Evolutionary conservation across 30 jellyfish, hydroid and myxozoan genomes (phyloP).

Genomic region (Hydractinia echinata): DNA sequence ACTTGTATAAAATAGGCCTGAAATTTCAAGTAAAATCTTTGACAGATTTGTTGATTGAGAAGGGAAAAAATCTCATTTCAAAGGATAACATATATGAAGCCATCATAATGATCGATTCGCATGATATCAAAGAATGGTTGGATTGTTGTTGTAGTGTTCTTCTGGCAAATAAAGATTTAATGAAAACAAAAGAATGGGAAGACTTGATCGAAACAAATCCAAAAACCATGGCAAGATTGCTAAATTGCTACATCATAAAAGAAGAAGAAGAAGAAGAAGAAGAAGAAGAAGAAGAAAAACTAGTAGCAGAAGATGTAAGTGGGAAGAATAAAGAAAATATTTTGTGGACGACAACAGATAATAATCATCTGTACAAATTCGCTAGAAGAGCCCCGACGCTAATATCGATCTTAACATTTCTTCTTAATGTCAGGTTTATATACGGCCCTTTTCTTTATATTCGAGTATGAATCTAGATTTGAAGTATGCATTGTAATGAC

Average conservation of each 20-base stretch:
- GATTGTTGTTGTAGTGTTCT: neutral
- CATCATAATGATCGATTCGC: neutral
- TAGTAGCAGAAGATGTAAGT: too few species aligned
- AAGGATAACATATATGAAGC: neutral
- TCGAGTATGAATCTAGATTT: too few species aligned
- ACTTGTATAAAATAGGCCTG: neutral
- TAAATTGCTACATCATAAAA: too few species aligned
- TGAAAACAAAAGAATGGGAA: neutral
- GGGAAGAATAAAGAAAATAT: too few species aligned
- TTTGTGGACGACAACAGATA: too few species aligned
- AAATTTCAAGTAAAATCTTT: slow-evolving; percentile 1
- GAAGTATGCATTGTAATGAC: too few species aligned
- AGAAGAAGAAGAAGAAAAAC: neutral
- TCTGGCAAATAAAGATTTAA: neutral
- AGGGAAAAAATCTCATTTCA: neutral
- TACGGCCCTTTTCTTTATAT: too few species aligned
- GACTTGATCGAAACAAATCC: neutral
- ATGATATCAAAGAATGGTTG: neutral
- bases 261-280: too few species aligned
- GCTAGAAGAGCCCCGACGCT: too few species aligned
- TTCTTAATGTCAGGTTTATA: too few species aligned
- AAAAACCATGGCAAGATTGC: slow-evolving; percentile 1
- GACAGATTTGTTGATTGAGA: neutral
- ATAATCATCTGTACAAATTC: too few species aligned
- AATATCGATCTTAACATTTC: too few species aligned